Percentiles rank a stretch among this genome's conserved stretches.
Conservation (phyloP, 2,113 vertebrate genomes). For the Macquaria ambigua region DNA sequence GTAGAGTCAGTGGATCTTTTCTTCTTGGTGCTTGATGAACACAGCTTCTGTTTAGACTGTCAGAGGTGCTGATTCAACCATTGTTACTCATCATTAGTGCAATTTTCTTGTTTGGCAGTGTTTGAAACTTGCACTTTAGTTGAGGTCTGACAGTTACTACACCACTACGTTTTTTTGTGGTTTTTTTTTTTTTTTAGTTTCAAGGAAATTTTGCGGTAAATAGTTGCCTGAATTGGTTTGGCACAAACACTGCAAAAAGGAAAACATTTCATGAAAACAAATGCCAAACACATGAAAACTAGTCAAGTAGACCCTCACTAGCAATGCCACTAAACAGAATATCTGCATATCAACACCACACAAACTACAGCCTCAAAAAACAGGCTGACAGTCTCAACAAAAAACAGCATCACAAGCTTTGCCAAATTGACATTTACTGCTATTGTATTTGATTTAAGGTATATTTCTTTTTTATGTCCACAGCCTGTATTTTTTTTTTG, state of each 20-base stretch:
- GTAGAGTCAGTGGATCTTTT: background rate
- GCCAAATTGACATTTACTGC: background rate
- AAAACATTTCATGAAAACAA: background rate
- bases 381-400: background rate
- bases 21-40: background rate
- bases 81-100: background rate
- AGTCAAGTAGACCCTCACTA: background rate
- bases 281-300: background rate
- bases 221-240: background rate
- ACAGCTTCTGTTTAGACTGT: background rate
- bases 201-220: background rate
- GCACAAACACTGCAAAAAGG: background rate
- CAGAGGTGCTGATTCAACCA: background rate
- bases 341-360: background rate
- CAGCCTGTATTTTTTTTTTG: background rate
- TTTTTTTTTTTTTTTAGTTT: background rate
- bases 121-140: background rate
- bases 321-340: constrained; percentile 20
- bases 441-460: background rate
- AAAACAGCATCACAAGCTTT: background rate
- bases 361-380: background rate
- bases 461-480: background rate
- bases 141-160: background rate
- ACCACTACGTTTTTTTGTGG: background rate
- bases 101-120: background rate